phyloP scores from a whole-genome alignment of 2,888 invertebrate species.

The Lasioglossum pauxillum region DNA sequence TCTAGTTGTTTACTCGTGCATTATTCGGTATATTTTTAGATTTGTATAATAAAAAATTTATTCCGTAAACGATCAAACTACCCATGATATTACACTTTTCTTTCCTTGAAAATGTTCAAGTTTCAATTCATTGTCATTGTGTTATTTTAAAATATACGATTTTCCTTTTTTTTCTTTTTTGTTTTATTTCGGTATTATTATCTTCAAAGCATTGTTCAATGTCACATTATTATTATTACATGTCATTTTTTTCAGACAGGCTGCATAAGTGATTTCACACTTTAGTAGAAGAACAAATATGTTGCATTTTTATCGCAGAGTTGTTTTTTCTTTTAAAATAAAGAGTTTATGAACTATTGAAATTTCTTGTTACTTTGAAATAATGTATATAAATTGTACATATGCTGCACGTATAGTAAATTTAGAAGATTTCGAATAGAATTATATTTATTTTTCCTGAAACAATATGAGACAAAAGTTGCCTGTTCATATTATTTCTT shows the following conservation, averaged over 20 bases:
- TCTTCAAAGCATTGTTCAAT: conserved; percentile 13
- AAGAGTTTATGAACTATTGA: conserved; percentile 31
- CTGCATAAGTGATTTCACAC: conserved; percentile 41
- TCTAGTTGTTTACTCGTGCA: conserved; percentile 56
- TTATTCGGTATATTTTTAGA: conserved; percentile 56
- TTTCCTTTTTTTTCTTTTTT: background rate
- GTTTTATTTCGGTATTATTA: background rate
- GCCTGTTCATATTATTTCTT: conserved; percentile 44
- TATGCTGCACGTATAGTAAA: conserved; percentile 40
- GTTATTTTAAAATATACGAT: background rate
- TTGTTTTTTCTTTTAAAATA: conserved; percentile 29
- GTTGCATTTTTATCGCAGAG: conserved; percentile 29
- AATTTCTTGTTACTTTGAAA: conserved; percentile 29
- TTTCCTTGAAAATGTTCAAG: background rate
- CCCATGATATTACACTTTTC: conserved; percentile 6
- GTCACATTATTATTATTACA: conserved; percentile 25
- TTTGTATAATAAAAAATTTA: conserved; percentile 33
- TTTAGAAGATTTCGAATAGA: conserved; percentile 25
- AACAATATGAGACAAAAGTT: conserved; percentile 17
- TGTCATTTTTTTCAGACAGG: conserved; percentile 43
- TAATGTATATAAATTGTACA: conserved; percentile 54
- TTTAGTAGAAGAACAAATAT: conserved; percentile 37
- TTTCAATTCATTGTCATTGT: background rate
- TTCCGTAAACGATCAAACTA: conserved; percentile 39
- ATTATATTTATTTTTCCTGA: conserved; percentile 35